phyloP scores from a whole-genome alignment of 2,113 vertebrate species.

The Nothoprocta perdicaria region DNA sequence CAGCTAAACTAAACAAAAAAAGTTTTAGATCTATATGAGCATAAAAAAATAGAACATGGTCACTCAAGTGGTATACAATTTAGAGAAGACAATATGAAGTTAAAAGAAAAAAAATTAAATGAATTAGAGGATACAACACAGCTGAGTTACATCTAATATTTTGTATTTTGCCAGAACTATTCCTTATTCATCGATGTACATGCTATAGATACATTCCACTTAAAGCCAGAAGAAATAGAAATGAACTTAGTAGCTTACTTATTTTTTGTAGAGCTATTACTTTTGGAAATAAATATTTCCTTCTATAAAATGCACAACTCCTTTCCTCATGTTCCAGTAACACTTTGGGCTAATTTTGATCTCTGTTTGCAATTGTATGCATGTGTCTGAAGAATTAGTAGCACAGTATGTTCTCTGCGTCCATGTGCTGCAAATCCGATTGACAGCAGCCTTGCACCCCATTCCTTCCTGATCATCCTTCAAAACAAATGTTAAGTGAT shows the following conservation, averaged over 20 bases:
- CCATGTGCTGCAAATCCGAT: conserved; percentile 22
- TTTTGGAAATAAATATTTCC: conserved; percentile 30
- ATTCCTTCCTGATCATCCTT: conserved; percentile 19
- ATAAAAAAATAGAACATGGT: neutral
- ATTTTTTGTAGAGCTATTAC: neutral
- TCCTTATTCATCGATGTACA: neutral
- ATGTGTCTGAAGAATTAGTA: neutral
- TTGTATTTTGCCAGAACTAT: neutral
- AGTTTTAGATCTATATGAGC: neutral
- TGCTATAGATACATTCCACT: neutral
- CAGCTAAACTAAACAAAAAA: neutral
- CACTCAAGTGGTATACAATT: neutral
- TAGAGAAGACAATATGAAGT: neutral
- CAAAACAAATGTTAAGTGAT: conserved; percentile 8
- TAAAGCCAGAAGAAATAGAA: neutral
- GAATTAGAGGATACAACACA: neutral
- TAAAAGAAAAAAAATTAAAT: neutral
- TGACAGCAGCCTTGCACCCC: neutral
- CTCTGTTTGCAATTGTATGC: conserved; percentile 7
- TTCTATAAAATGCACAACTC: conserved; percentile 3
- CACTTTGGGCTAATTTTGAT: conserved; percentile 47
- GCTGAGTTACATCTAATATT: neutral
- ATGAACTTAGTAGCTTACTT: neutral
- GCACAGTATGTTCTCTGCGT: conserved; percentile 27
- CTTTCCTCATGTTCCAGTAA: neutral